Conservation (phyloP, 1,140 invertebrate genomes). For the Drosophila mojavensis region DNA sequence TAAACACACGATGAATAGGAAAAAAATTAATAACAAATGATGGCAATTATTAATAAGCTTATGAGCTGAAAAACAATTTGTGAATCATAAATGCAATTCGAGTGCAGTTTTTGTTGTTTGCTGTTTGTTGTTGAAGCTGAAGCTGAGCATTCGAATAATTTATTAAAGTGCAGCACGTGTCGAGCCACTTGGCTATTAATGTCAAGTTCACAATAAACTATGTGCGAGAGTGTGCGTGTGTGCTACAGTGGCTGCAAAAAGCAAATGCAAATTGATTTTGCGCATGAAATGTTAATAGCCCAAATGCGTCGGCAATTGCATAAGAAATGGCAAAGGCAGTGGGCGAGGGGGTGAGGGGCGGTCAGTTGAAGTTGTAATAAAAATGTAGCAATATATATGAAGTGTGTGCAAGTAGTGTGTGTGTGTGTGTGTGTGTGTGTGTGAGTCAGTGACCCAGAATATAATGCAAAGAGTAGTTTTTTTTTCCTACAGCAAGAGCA, state of each 20-base stretch:
- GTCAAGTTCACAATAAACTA: conserved; percentile 65
- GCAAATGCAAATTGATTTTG: conserved; percentile 73
- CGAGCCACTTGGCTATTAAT: conserved; percentile 64
- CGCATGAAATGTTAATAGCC: conserved; percentile 66
- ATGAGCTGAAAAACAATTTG: conserved; percentile 2
- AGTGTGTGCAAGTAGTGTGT: conserved; percentile 5
- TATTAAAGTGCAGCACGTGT: conserved; percentile 67
- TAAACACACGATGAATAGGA: too few relatives aligned
- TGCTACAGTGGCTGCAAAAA: conserved; percentile 18
- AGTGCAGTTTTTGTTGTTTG: conserved; percentile 32
- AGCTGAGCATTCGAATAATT: conserved; percentile 19
- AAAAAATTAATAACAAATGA: conserved; percentile 2
- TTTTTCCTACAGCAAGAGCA: conserved; percentile 45
- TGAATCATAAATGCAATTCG: conserved; percentile 34
- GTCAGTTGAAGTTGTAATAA: conserved; percentile 22
- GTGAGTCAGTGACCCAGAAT: conserved; percentile 76
- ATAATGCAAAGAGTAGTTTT: conserved; percentile 68
- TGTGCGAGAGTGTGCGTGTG: background rate
- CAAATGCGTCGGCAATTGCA: conserved; percentile 62
- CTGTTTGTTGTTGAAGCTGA: background rate
- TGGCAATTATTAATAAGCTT: conserved; percentile 7
- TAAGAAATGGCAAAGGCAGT: conserved; percentile 32
- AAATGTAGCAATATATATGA: conserved; percentile 44
- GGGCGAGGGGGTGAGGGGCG: conserved; percentile 7
- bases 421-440: conserved; percentile 23